phyloP scores from a whole-genome alignment of 2,797 vertebrate species.

The Heteromormyrus szaboi region DNA sequence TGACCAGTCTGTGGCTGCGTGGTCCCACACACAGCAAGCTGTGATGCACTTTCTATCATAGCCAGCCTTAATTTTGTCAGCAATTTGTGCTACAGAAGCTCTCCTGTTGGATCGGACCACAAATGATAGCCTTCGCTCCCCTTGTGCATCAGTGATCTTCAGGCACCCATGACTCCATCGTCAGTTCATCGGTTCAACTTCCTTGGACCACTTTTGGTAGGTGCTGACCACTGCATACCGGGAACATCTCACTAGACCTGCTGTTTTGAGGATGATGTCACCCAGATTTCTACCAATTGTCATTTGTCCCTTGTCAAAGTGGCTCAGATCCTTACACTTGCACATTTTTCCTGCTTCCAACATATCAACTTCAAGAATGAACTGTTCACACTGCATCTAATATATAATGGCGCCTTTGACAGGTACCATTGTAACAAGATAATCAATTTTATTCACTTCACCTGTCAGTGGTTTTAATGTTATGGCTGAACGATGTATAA shows the following conservation, averaged over 20 bases:
- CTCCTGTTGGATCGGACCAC: neutral
- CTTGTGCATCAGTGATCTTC: neutral
- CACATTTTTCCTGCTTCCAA: neutral
- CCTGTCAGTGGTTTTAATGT: neutral
- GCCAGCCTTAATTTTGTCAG: neutral
- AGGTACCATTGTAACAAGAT: neutral
- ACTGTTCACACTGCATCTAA: neutral
- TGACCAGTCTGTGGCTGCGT: neutral
- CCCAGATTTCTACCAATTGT: neutral
- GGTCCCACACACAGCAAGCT: neutral
- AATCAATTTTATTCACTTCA: neutral
- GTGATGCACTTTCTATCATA: neutral
- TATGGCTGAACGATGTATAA: neutral
- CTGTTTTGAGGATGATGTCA: neutral
- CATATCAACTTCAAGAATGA: neutral
- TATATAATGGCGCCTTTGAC: neutral
- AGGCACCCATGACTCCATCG: neutral
- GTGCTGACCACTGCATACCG: neutral
- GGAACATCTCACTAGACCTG: neutral
- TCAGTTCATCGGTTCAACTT: neutral
- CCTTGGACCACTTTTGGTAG: neutral
- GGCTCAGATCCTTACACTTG: neutral
- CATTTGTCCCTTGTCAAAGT: neutral
- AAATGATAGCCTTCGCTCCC: neutral
- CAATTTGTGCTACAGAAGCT: neutral